A percentile compares a stretch with the other conserved stretches of the same genome.
Conservation (phyloP, 2,113 vertebrate species). For the Mugil cephalus region DNA sequence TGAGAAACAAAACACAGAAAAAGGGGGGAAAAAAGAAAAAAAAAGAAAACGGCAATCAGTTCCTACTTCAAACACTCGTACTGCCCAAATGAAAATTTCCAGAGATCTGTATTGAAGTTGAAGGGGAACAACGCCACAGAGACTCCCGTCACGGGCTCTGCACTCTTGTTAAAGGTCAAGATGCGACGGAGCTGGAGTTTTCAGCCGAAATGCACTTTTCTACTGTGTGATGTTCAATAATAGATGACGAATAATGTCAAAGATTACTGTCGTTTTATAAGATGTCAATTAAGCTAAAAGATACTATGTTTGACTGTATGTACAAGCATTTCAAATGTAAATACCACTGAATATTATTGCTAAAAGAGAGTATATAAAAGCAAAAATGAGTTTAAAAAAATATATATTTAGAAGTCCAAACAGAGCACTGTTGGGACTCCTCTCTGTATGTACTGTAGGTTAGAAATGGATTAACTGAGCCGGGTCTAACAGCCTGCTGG, state of each 20-base stretch:
- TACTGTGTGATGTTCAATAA: constrained; percentile 80
- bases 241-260: constrained; percentile 71
- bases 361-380: constrained; percentile 74
- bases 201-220: constrained; percentile 82
- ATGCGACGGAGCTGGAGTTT: constrained; percentile 70
- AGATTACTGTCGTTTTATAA: constrained; percentile 77
- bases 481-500: constrained; percentile 47
- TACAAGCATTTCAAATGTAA: constrained; percentile 81
- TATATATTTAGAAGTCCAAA: constrained; percentile 55
- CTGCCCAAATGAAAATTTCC: constrained; percentile 50
- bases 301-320: constrained; percentile 77
- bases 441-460: constrained; percentile 70
- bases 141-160: constrained; percentile 30
- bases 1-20: background rate
- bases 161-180: constrained; percentile 60
- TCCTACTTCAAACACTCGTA: constrained; percentile 32
- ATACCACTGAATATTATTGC: constrained; percentile 82
- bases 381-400: constrained; percentile 41
- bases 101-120: constrained; percentile 29
- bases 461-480: constrained; percentile 62
- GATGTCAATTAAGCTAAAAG: constrained; percentile 68
- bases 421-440: constrained; percentile 62
- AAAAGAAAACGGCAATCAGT: constrained; percentile 39
- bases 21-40: background rate
- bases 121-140: constrained; percentile 24